A percentile compares a stretch with the other conserved stretches of the same genome.
Evolutionary conservation across 2,797 vertebrate species (phyloP).

Genomic region (Dallia pectoralis): DNA sequence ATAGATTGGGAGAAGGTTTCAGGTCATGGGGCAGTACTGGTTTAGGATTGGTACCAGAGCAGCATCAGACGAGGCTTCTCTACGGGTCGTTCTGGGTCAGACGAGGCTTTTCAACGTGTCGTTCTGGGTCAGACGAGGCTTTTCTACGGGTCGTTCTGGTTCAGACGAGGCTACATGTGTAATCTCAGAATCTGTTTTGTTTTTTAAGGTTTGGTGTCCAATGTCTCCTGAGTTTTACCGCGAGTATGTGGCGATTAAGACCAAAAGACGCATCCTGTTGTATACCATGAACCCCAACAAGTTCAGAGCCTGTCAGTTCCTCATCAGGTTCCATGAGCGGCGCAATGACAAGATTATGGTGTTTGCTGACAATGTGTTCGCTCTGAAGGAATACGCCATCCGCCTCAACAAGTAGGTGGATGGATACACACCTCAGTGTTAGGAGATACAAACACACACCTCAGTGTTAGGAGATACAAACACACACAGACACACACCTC

Average conservation of each 20-base stretch:
- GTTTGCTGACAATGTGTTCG: conserved; percentile 98
- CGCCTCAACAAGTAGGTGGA: conserved; percentile 88
- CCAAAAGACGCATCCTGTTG: conserved; percentile 93
- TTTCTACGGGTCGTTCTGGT: too few relatives aligned
- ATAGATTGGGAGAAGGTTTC: too few relatives aligned
- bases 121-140: not conserved
- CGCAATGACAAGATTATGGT: conserved; percentile 99
- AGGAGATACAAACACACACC: not conserved
- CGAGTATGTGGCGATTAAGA: conserved; percentile 96
- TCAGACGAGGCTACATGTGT: not conserved
- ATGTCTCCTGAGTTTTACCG: conserved; percentile 99
- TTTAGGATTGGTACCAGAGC: too few relatives aligned
- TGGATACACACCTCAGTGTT: not conserved
- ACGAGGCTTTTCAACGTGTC: too few relatives aligned
- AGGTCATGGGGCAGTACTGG: too few relatives aligned
- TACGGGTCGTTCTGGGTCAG: too few relatives aligned
- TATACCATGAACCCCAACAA: conserved; percentile 99
- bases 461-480: too few relatives aligned
- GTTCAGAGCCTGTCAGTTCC: conserved; percentile 97
- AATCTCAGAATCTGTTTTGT: conserved; percentile 6
- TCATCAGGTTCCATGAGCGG: conserved; percentile 95
- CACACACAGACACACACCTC: not conserved
- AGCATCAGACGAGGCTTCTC: too few relatives aligned
- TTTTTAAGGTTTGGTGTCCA: conserved; percentile 92
- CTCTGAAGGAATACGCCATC: conserved; percentile 95